Conservation (phyloP, 1,140 invertebrate genomes). For the Ruditapes philippinarum region DNA sequence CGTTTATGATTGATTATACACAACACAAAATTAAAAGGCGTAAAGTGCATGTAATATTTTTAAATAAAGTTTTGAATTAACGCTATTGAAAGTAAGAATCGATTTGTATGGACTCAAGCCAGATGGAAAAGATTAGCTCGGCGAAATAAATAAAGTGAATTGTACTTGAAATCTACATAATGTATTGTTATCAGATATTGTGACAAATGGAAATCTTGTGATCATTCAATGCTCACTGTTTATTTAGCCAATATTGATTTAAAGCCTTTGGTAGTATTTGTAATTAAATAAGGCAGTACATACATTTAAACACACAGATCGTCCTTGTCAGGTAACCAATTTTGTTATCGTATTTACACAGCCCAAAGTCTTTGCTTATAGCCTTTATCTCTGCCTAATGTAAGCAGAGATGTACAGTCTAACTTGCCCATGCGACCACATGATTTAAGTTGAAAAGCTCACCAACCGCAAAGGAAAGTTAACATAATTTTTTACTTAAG, state of each 20-base stretch:
- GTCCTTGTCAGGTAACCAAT: no score
- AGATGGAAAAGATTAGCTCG: neutral
- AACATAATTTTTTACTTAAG: no score
- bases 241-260: constrained; percentile 25
- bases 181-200: constrained; percentile 17
- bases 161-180: neutral
- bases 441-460: no score
- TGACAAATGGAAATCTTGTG: neutral
- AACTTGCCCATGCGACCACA: no score
- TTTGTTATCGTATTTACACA: no score
- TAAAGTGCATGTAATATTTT: constrained; percentile 32
- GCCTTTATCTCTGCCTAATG: no score
- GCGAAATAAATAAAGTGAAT: constrained; percentile 7
- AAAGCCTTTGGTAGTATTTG: neutral
- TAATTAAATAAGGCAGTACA: neutral
- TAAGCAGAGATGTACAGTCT: no score
- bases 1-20: neutral
- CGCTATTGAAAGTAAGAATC: constrained; percentile 27
- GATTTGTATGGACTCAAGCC: constrained; percentile 20
- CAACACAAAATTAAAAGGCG: constrained; percentile 2
- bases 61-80: constrained; percentile 8
- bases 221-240: neutral
- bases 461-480: no score
- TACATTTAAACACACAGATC: no score
- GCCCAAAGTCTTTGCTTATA: no score